A percentile compares a stretch with the other conserved stretches of the same genome.
Conservation (phyloP, 2,797 vertebrate genomes). For the Coilia nasus region DNA sequence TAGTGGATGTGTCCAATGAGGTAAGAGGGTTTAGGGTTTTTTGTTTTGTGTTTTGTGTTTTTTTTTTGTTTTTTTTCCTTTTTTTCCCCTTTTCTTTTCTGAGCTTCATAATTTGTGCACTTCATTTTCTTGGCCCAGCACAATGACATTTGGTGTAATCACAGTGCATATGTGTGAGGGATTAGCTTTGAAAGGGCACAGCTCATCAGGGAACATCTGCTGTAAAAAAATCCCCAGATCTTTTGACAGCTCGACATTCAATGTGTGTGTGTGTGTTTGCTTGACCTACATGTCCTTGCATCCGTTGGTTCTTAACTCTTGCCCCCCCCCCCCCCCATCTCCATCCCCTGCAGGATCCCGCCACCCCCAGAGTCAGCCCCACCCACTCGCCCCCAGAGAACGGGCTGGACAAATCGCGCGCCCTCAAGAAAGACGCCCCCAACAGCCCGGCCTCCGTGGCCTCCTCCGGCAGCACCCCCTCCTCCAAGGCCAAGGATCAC, state of each 20-base stretch:
- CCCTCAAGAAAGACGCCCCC: constrained; percentile 89
- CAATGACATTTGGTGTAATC: constrained; percentile 16
- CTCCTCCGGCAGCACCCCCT: constrained; percentile 96
- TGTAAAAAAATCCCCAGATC: background rate
- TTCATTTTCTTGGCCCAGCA: background rate
- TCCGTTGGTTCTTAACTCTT: constrained; percentile 41
- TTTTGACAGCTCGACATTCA: background rate
- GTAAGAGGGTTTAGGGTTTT: constrained; percentile 65
- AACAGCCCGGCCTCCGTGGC: constrained; percentile 94
- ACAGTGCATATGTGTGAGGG: background rate
- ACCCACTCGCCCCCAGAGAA: constrained; percentile 94
- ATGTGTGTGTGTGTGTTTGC: constrained; percentile 22
- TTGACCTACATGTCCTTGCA: constrained; percentile 18
- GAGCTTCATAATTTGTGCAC: background rate
- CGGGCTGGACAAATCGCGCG: constrained; percentile 88
- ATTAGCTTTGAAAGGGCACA: constrained; percentile 13
- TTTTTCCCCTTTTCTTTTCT: background rate
- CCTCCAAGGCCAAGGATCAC: constrained; percentile 95
- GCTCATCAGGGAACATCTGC: constrained; percentile 16
- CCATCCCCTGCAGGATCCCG: constrained; percentile 78
- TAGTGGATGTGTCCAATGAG: constrained; percentile 96
- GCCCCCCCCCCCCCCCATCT: constrained; percentile 30
- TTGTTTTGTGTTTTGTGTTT: background rate
- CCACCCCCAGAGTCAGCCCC: constrained; percentile 90
- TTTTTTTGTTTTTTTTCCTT: no score